These are phyloP conservation scores for Centruroides sculpturatus DNA, from an alignment of 1,140 invertebrate genomes.

Conservation along the genomic window DNA sequence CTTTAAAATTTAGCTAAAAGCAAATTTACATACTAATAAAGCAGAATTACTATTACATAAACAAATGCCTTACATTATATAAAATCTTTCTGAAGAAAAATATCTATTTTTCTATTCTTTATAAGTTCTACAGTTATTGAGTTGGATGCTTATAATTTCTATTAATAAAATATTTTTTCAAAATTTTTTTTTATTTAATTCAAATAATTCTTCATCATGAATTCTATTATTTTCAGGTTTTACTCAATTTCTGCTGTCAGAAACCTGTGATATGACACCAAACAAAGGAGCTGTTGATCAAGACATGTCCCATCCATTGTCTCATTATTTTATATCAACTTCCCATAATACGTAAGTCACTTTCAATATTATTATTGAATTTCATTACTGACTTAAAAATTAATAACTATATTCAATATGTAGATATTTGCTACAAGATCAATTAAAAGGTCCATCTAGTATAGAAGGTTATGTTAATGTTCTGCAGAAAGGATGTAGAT, in stretches of 20 bases:
- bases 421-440: slow-evolving; percentile 41
- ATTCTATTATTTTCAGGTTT: slow-evolving; percentile 31
- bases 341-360: slow-evolving; percentile 35
- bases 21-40: too few species aligned
- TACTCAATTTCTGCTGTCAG: slow-evolving; percentile 41
- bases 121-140: too few species aligned
- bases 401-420: not conserved
- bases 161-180: too few species aligned
- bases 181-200: too few species aligned
- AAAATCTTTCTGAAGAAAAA: too few species aligned
- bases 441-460: slow-evolving; percentile 39
- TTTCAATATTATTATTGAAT: not conserved
- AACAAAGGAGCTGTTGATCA: slow-evolving; percentile 29
- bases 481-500: slow-evolving; percentile 32
- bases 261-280: slow-evolving; percentile 43
- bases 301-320: slow-evolving; percentile 38
- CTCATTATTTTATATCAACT: slow-evolving; percentile 39
- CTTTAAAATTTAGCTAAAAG: too few species aligned
- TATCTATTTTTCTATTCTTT: too few species aligned
- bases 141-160: too few species aligned
- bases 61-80: too few species aligned
- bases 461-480: slow-evolving; percentile 39
- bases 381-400: not conserved
- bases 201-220: too few species aligned
- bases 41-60: too few species aligned